These are phyloP conservation scores for Bursaphelenchus okinawaensis DNA, from an alignment of 2,888 invertebrate genomes.

Conservation along the genomic window DNA sequence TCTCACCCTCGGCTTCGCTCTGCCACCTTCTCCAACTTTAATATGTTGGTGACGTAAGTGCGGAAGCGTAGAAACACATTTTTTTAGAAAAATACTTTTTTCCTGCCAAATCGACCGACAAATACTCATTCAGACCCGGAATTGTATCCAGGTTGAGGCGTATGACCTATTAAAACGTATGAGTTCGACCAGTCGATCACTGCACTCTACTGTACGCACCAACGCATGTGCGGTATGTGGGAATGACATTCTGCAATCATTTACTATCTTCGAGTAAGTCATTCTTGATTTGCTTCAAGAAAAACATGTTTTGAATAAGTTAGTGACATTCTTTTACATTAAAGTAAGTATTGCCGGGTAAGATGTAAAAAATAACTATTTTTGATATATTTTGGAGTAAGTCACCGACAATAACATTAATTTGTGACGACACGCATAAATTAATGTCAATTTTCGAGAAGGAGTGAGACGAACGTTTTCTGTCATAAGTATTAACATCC, in stretches of 20 bases:
- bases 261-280: conserved; percentile 21
- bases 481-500: too few relatives aligned
- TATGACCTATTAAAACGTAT: conserved; percentile 10
- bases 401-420: too few relatives aligned
- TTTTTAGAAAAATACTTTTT: conserved; percentile 16
- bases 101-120: conserved; percentile 23
- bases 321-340: not conserved
- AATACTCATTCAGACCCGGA: conserved; percentile 16
- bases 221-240: conserved; percentile 19
- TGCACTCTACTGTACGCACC: conserved; percentile 7
- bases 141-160: conserved; percentile 13
- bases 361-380: too few relatives aligned
- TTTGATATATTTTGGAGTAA: too few relatives aligned
- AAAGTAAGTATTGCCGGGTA: too few relatives aligned
- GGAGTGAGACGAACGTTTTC: too few relatives aligned
- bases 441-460: too few relatives aligned
- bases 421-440: too few relatives aligned
- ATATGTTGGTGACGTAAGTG: conserved; percentile 3
- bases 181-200: not conserved
- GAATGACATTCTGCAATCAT: conserved; percentile 15
- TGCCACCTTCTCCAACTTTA: conserved; percentile 10
- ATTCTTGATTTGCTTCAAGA: too few relatives aligned
- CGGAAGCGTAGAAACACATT: not conserved
- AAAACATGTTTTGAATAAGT: not conserved
- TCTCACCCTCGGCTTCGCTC: conserved; percentile 1